Evolutionary conservation across 1,140 invertebrate genomes (phyloP).

Genomic region (Zeugodacus cucurbitae): DNA sequence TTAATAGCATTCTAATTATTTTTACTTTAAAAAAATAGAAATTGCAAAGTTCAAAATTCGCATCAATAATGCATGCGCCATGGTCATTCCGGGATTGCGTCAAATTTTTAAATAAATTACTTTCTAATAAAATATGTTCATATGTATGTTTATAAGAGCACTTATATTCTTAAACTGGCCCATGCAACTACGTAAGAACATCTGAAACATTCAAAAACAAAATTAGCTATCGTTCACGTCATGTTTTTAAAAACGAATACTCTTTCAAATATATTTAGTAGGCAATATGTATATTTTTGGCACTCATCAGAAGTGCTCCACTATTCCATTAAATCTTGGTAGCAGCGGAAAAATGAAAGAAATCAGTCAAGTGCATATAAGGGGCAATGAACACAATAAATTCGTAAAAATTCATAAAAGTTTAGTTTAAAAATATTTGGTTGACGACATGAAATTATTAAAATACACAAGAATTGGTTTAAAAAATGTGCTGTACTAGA

Average conservation of each 20-base stretch:
- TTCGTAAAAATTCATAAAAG: too few species aligned
- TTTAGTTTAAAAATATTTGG: too few species aligned
- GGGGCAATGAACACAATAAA: too few species aligned
- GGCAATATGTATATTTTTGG: too few species aligned
- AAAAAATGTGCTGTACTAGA: too few species aligned
- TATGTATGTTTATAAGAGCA: too few species aligned
- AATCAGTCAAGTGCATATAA: neutral
- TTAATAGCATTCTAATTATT: too few species aligned
- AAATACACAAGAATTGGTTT: too few species aligned
- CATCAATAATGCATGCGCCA: neutral
- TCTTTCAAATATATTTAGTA: neutral
- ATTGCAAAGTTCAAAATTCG: neutral
- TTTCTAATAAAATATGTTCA: neutral
- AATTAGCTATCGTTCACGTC: neutral
- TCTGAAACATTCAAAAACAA: neutral
- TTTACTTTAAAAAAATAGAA: neutral
- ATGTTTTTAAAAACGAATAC: neutral
- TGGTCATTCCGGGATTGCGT: neutral
- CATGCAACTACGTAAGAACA: too few species aligned
- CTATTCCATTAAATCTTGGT: neutral
- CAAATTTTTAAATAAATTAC: neutral
- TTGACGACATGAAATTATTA: too few species aligned
- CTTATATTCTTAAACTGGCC: too few species aligned
- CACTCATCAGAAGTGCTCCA: neutral
- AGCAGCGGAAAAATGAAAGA: neutral